Base-by-base conservation (phyloP, 2,113 vertebrate species). In the Gallinago media region DNA sequence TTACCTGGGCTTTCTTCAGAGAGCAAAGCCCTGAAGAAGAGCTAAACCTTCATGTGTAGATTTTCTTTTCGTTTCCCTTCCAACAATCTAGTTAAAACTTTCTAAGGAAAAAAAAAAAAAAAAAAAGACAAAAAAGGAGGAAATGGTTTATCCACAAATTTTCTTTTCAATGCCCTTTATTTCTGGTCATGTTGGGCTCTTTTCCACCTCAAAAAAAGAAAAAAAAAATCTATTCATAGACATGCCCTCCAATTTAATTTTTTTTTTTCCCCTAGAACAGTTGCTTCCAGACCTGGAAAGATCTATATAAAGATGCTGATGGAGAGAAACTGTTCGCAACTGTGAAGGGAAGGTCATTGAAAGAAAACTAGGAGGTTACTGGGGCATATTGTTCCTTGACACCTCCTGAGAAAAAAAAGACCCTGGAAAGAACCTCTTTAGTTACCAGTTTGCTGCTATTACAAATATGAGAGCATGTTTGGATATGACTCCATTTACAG, bases 371-470 rank as follows among this genome's bases (percentile, higher is more conserved):
- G 73, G 80, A 89, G 72, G 95, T 94, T 96, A 97, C 86, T 74
- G 68, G 93, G 94, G 79, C 95, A 84, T 71, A 84, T 87, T 95
- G 95, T 96, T 96, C 95, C 61, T 89, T 92, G 91, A 89, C 95
- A 95, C 86, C 83, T 95, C 76, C 77, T 52, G 76, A 70, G 76
- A 21, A 47, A 47, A 96, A 81, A 89, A 89, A 89, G 80, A 89
- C 76, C 80, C 70, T 87, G 65, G 65, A 81, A 59, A 68, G 80
- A 96, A 65, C 38, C 73, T 81, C 86, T 88, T 86, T 31, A 56
- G 52, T 86, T 86, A 44, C 80, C 83, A 68, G 50, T 56, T 86
- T 81, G 73, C 65, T 86, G 46, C 86, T 89, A 58, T 76, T 83
- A 54, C 58, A 94, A 76, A 44, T n/a, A 29, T 9, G 63, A 77